phyloP scores from a whole-genome alignment of 2,113 vertebrate species.

The Oreocharis arfaki region DNA sequence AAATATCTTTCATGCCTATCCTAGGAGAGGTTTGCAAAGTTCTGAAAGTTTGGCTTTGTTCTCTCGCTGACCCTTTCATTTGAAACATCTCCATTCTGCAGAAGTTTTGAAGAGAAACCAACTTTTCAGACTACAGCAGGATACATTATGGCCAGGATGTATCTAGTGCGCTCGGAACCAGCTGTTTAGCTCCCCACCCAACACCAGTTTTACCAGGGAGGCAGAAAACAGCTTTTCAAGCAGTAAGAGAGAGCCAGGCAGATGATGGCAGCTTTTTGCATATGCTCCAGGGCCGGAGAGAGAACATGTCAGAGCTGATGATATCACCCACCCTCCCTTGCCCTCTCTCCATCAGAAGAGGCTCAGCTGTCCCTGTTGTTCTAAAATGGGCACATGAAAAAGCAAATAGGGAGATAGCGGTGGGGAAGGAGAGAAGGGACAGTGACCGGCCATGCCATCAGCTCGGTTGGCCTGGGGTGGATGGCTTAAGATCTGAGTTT shows the following conservation, averaged over 20 bases:
- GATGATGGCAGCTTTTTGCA: neutral
- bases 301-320: neutral
- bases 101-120: neutral
- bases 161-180: neutral
- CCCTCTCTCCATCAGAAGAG: neutral
- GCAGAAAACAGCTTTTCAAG: neutral
- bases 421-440: neutral
- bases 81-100: neutral
- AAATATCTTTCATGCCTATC: neutral
- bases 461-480: neutral
- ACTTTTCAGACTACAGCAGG: neutral
- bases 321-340: neutral
- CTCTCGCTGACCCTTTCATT: neutral
- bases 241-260: neutral
- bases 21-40: neutral
- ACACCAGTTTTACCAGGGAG: neutral
- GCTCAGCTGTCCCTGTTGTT: neutral
- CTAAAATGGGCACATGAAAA: neutral
- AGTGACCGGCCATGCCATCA: neutral
- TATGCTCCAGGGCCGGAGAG: neutral
- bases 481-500: neutral
- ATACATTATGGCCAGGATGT: neutral
- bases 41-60: neutral
- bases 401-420: neutral
- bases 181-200: neutral